Evolutionary conservation across 2,113 vertebrate genomes (phyloP).

Genomic region (Oxygymnocypris stewartii): DNA sequence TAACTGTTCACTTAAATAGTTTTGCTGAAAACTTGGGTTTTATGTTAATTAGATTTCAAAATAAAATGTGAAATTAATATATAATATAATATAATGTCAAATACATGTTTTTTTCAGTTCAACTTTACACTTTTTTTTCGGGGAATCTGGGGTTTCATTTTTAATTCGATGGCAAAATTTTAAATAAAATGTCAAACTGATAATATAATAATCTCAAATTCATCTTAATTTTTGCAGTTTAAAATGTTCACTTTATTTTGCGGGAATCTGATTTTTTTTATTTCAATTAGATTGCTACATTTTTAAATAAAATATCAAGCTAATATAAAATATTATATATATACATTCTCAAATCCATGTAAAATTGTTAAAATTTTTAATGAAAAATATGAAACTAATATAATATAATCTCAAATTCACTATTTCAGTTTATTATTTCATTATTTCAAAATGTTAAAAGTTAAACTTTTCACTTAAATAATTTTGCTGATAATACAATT

Average conservation of each 20-base stretch:
- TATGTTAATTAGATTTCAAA: not conserved
- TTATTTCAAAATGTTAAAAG: too few relatives aligned
- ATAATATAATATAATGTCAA: not conserved
- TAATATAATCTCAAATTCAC: not conserved
- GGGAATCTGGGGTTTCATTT: not conserved
- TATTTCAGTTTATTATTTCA: too few relatives aligned
- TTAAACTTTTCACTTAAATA: not conserved
- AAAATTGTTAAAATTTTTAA: too few relatives aligned
- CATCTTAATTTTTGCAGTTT: not conserved
- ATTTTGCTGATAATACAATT: not conserved
- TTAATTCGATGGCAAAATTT: not conserved
- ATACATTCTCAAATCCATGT: too few relatives aligned
- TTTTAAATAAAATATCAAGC: too few relatives aligned
- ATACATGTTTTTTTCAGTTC: not conserved
- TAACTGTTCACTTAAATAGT: too few relatives aligned
- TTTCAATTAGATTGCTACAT: not conserved
- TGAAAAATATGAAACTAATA: not conserved
- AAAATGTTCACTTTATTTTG: not conserved
- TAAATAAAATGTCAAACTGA: too few relatives aligned
- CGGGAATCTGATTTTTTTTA: not conserved
- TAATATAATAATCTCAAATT: not conserved
- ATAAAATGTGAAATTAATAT: not conserved
- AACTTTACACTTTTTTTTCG: not conserved
- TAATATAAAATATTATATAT: too few relatives aligned
- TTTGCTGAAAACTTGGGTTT: too few relatives aligned